Evolutionary conservation across 2,797 vertebrate species (phyloP).

Genomic region (Cottoperca gobio): DNA sequence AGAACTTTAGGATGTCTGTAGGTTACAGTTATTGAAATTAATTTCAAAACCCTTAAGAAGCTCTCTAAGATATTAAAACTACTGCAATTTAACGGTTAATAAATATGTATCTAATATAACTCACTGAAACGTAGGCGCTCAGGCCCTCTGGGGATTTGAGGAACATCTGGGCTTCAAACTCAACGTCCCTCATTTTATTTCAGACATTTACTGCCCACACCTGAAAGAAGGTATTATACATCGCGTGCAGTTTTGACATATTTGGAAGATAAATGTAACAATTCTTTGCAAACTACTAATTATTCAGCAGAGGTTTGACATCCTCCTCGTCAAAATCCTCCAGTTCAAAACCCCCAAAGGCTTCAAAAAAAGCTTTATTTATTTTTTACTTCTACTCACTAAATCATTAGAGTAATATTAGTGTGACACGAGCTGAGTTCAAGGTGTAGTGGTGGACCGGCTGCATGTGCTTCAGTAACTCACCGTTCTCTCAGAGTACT

Average conservation of each 20-base stretch:
- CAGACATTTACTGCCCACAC: conserved; percentile 16
- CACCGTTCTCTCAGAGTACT: background rate
- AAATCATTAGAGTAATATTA: conserved; percentile 2
- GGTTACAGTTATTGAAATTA: conserved; percentile 8
- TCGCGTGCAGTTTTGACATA: background rate
- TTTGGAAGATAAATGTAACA: background rate
- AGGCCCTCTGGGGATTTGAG: background rate
- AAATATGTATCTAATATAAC: conserved; percentile 17
- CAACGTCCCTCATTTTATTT: conserved; percentile 8
- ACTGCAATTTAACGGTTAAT: conserved; percentile 14
- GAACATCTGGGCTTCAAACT: conserved; percentile 12
- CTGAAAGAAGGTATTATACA: conserved; percentile 2
- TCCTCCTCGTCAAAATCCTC: conserved; percentile 15
- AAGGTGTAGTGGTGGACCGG: background rate
- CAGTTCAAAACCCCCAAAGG: conserved; percentile 33
- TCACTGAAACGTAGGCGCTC: conserved; percentile 14
- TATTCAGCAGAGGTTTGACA: conserved; percentile 3
- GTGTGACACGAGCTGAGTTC: background rate
- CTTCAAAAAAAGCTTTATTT: conserved; percentile 8
- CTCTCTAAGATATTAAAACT: conserved; percentile 2
- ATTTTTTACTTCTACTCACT: conserved; percentile 4
- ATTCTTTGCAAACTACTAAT: background rate
- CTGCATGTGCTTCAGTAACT: conserved; percentile 19
- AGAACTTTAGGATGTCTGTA: conserved; percentile 1
- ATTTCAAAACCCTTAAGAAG: background rate